phyloP scores from a whole-genome alignment of 2,113 vertebrate genomes.

The Pyrgilauda ruficollis region DNA sequence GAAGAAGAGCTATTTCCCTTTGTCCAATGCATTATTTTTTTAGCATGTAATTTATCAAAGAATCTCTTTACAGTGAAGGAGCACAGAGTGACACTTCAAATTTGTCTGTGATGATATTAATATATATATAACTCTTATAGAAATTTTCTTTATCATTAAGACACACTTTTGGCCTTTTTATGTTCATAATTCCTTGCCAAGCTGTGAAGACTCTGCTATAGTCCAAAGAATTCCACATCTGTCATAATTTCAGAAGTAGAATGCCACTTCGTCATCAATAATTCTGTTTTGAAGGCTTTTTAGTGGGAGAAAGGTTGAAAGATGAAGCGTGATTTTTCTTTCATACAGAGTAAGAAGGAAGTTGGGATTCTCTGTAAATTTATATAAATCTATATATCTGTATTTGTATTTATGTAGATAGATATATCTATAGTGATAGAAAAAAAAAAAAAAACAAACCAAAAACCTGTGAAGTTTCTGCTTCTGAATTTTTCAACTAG shows the following conservation, averaged over 20 bases:
- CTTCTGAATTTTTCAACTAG: not conserved
- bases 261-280: not conserved
- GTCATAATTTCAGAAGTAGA: not conserved
- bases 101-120: not conserved
- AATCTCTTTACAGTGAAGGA: not conserved
- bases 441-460: no score
- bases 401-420: not conserved
- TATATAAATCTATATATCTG: not conserved
- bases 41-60: not conserved
- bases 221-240: not conserved
- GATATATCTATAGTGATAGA: rapidly evolving
- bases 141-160: not conserved
- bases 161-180: not conserved
- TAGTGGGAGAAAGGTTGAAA: not conserved
- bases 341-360: not conserved
- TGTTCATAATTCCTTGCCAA: not conserved
- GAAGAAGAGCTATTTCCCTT: not conserved
- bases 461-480: not conserved
- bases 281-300: not conserved
- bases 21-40: not conserved
- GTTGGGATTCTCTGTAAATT: not conserved
- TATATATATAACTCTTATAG: not conserved
- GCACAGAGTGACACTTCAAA: not conserved
- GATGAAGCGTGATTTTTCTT: not conserved
- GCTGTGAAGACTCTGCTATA: not conserved